Evolutionary conservation across 35 echinoderm and acorn worm species (phyloP), one percentile per base, ranked within the genome.

Genomic region (Apostichopus parvimensis): DNA sequence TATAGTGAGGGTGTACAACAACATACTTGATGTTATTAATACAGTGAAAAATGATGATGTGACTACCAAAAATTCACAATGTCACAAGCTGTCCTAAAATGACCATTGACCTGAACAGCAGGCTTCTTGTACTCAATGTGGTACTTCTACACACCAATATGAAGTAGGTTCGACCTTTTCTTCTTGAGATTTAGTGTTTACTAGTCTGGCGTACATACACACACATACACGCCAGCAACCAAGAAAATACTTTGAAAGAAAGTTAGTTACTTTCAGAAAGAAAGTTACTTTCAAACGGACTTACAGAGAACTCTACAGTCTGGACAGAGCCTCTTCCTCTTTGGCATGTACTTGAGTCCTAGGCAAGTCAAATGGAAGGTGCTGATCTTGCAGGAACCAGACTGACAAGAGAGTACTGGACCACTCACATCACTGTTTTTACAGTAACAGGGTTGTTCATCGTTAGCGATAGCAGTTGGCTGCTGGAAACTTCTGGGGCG

Each of bases 341-440:
- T 53, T 4, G 53, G 78, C 78, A 80, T 45, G 52, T 14, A 7
- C 14, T 80, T 80, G 13, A 80, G 53, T 80, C 25, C 14, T 80
- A 80, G 52, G 53, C 78, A 45, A 25, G 24, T 80, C 13, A 52
- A 14, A 53, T 80, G 25, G 78, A 45, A 80, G 14, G 24, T 80
- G 13, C 14, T 45, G 24, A 80, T 45, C 7, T 52, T 80, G 78
- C 78, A 80, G 24, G 12, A 52, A 25, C 78, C 78, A 28, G 24
- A 80, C 78, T 52, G 24, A 53, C 25, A 80, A 52, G 6, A 14
- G 52, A 80, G 78, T 14, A 45, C 52, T 24, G 24, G 78, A 6
- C 78, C 78, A 80, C 53, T 79, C 77, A 79, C 26, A 26, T 80
- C 52, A 22, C 25, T 14, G 24, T 80, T 25, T 53, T 80, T 80